Evolutionary conservation across 2,797 vertebrate species (phyloP).

Genomic region (Carcharodon carcharias): DNA sequence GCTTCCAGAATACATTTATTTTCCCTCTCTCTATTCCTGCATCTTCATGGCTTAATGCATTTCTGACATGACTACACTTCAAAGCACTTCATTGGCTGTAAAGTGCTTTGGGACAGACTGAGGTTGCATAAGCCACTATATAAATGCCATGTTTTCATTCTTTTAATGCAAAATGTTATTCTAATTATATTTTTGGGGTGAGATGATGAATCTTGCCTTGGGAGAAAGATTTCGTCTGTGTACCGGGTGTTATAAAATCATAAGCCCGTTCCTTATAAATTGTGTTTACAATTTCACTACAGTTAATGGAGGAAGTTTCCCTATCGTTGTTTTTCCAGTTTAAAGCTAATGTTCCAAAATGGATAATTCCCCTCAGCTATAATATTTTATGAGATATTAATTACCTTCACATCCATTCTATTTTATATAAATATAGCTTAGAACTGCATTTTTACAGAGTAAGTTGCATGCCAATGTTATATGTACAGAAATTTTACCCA

Average conservation of each 20-base stretch:
- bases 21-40: not conserved
- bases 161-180: not conserved
- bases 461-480: no score
- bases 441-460: not conserved
- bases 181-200: not conserved
- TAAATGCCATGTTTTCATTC: not conserved
- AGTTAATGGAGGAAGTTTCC: not conserved
- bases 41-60: not conserved
- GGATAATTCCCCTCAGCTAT: not conserved
- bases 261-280: not conserved
- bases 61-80: not conserved
- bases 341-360: not conserved
- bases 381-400: not conserved
- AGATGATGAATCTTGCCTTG: not conserved
- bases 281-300: not conserved
- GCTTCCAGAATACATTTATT: not conserved
- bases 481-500: not conserved
- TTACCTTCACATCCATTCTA: not conserved
- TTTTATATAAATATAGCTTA: not conserved
- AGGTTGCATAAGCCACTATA: not conserved
- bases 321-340: not conserved
- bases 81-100: no score
- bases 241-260: not conserved
- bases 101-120: not conserved
- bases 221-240: not conserved